Conservation (phyloP, 2,888 invertebrate genomes). For the Beris chalybata region DNA sequence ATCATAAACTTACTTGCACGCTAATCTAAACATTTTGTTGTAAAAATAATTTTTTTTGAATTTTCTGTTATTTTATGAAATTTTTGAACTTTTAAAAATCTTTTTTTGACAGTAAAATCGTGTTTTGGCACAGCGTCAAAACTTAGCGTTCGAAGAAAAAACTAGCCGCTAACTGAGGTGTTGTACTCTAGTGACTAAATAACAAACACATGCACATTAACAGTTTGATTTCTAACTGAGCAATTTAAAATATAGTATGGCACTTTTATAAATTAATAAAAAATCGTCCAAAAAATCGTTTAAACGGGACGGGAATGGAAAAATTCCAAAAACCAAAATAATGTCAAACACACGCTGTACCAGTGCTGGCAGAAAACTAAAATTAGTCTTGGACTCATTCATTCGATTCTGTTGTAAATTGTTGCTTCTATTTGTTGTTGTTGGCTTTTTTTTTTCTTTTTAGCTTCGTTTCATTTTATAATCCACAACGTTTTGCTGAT, state of each 20-base stretch:
- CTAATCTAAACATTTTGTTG: slow-evolving; percentile 23
- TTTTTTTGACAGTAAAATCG: no score
- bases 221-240: no score
- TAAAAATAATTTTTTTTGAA: background rate
- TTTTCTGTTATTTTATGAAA: background rate
- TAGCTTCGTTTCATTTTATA: no score
- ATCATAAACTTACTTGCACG: slow-evolving; percentile 25
- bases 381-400: slow-evolving; percentile 23
- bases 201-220: no score
- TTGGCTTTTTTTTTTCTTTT: background rate
- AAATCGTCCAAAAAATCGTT: background rate
- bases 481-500: no score
- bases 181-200: no score
- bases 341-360: slow-evolving; percentile 21
- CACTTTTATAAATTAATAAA: no score
- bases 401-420: slow-evolving; percentile 22
- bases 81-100: no score
- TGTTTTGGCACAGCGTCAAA: no score
- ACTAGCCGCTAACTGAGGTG: no score
- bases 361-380: slow-evolving; percentile 23
- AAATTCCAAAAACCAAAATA: background rate
- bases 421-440: slow-evolving; percentile 15
- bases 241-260: no score
- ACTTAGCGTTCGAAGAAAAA: no score
- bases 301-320: background rate